Evolutionary conservation across 1,140 invertebrate genomes (phyloP).

Genomic region (Eueides isabella): DNA sequence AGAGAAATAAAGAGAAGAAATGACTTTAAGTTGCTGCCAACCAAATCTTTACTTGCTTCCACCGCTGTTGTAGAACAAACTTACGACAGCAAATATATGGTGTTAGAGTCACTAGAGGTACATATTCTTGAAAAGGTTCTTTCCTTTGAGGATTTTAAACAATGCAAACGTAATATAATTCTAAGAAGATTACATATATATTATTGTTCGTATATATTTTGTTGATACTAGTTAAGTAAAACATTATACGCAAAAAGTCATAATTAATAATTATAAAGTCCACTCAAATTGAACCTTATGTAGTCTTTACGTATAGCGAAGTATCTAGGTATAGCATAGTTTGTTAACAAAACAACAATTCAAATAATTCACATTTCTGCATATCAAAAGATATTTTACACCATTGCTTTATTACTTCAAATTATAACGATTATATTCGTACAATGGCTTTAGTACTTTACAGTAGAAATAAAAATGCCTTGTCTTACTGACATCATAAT

Average conservation of each 20-base stretch:
- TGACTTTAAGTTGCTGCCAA: background rate
- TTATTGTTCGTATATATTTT: too few species aligned
- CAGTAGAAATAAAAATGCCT: conserved; percentile 8
- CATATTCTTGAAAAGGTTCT: background rate
- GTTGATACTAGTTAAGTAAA: background rate
- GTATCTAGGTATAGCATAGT: too few species aligned
- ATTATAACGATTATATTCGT: background rate
- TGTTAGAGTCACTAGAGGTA: background rate
- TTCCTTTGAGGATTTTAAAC: background rate
- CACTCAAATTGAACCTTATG: too few species aligned
- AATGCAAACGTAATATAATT: background rate
- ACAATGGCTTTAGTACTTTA: background rate
- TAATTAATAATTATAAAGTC: too few species aligned
- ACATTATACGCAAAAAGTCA: too few species aligned
- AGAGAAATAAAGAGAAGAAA: conserved; percentile 8
- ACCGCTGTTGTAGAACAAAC: background rate
- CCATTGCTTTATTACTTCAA: background rate
- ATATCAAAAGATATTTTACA: background rate
- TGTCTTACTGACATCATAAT: conserved; percentile 5
- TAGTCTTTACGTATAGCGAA: too few species aligned
- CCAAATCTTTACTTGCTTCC: background rate
- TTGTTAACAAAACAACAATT: too few species aligned
- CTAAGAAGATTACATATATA: background rate
- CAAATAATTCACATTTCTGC: too few species aligned
- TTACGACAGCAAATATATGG: conserved; percentile 4